Evolutionary conservation across 2,113 vertebrate genomes (phyloP).

Genomic region (Ascaphus truei): DNA sequence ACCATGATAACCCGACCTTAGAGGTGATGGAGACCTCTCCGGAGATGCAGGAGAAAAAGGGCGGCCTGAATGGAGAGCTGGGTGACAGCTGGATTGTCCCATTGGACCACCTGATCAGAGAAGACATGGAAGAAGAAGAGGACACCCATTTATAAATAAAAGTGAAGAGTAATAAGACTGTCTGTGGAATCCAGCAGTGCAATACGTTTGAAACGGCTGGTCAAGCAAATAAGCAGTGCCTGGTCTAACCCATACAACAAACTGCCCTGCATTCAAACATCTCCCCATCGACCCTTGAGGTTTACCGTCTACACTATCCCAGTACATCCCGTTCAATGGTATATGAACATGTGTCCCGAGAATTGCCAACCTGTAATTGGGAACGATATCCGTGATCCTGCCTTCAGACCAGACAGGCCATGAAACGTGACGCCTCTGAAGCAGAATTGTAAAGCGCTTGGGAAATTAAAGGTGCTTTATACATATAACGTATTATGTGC

Average conservation of each 20-base stretch:
- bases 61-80: constrained; percentile 77
- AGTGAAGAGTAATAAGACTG: neutral
- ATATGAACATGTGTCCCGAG: too few relatives aligned
- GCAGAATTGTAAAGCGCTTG: neutral
- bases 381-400: too few relatives aligned
- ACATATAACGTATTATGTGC: too few relatives aligned
- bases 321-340: too few relatives aligned
- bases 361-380: too few relatives aligned
- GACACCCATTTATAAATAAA: constrained; percentile 87
- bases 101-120: constrained; percentile 84
- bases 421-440: too few relatives aligned
- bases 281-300: neutral
- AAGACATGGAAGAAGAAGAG: constrained; percentile 83
- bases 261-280: neutral
- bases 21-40: constrained; percentile 95
- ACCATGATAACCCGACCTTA: constrained; percentile 94
- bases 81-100: constrained; percentile 98
- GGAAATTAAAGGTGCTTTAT: too few relatives aligned
- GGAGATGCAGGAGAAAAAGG: constrained; percentile 93
- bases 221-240: neutral
- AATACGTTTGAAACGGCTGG: neutral
- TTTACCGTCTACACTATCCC: too few relatives aligned
- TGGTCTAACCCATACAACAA: neutral
- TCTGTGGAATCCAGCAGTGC: neutral
- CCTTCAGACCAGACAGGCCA: too few relatives aligned